phyloP scores from a whole-genome alignment of 2,113 vertebrate species.

The Pyrgilauda ruficollis region DNA sequence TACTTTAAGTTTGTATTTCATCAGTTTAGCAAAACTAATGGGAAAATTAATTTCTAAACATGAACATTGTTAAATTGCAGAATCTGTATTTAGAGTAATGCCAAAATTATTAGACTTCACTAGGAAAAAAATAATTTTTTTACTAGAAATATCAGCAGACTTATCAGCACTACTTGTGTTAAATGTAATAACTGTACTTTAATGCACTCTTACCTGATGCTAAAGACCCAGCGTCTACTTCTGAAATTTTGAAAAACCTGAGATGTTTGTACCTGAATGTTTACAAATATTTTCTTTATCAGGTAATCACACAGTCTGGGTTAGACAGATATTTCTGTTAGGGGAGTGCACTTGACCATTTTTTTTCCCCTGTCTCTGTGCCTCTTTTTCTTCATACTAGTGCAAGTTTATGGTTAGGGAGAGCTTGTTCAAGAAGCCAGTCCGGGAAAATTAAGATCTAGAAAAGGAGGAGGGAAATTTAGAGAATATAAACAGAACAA shows the following conservation, averaged over 20 bases:
- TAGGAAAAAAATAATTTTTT: neutral
- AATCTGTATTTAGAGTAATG: neutral
- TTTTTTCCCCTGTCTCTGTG: neutral
- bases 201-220: neutral
- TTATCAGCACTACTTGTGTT: neutral
- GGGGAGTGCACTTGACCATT: neutral
- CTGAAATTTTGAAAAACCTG: neutral
- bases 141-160: neutral
- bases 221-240: neutral
- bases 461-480: neutral
- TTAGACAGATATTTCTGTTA: neutral
- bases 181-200: neutral
- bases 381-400: neutral
- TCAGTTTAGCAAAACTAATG: neutral
- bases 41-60: slow-evolving; percentile 3
- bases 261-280: neutral
- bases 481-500: neutral
- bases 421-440: neutral
- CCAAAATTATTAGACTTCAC: neutral
- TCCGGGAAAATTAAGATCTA: neutral
- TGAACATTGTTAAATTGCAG: neutral
- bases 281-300: neutral
- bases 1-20: neutral
- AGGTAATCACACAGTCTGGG: neutral
- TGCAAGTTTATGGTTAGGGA: neutral